These are phyloP conservation scores for Steinernema scapterisci DNA, from an alignment of 2,888 invertebrate genomes.

Conservation along the genomic window DNA sequence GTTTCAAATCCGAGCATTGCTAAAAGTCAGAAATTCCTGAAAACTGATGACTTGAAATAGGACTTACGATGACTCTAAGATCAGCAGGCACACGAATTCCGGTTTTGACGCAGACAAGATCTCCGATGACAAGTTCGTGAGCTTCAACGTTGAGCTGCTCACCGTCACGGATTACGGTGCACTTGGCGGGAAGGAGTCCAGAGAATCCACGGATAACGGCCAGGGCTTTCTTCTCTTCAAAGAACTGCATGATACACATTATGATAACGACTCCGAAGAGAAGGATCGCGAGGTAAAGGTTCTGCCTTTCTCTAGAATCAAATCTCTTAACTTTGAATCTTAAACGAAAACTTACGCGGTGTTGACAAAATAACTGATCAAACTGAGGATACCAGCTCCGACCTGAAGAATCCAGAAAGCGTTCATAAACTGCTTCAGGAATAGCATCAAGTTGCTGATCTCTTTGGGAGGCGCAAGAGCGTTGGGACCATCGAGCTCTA, in stretches of 20 bases:
- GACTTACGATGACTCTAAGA: slow-evolving; percentile 45
- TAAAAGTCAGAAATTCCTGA: slow-evolving; percentile 33
- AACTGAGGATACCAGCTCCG: slow-evolving; percentile 41
- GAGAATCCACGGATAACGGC: slow-evolving; percentile 56
- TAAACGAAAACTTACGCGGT: slow-evolving; percentile 16
- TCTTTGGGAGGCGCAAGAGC: slow-evolving; percentile 48
- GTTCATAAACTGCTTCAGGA: slow-evolving; percentile 48
- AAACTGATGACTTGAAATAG: background rate
- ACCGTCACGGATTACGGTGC: slow-evolving; percentile 54
- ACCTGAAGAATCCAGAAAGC: slow-evolving; percentile 48
- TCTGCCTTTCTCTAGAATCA: slow-evolving; percentile 45
- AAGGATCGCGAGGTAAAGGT: slow-evolving; percentile 57
- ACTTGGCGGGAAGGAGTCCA: slow-evolving; percentile 53
- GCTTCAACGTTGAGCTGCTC: slow-evolving; percentile 49
- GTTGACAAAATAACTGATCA: slow-evolving; percentile 39
- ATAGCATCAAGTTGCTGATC: slow-evolving; percentile 45
- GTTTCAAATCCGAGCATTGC: slow-evolving; percentile 50
- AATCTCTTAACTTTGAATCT: background rate
- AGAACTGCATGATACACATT: slow-evolving; percentile 58
- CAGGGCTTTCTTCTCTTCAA: slow-evolving; percentile 55
- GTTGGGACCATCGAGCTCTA: slow-evolving; percentile 46
- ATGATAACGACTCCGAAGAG: slow-evolving; percentile 55
- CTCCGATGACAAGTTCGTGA: slow-evolving; percentile 56
- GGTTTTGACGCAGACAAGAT: slow-evolving; percentile 53
- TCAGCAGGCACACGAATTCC: slow-evolving; percentile 59